phyloP scores from a whole-genome alignment of 2,888 invertebrate species.

The Herminia tarsipennalis region DNA sequence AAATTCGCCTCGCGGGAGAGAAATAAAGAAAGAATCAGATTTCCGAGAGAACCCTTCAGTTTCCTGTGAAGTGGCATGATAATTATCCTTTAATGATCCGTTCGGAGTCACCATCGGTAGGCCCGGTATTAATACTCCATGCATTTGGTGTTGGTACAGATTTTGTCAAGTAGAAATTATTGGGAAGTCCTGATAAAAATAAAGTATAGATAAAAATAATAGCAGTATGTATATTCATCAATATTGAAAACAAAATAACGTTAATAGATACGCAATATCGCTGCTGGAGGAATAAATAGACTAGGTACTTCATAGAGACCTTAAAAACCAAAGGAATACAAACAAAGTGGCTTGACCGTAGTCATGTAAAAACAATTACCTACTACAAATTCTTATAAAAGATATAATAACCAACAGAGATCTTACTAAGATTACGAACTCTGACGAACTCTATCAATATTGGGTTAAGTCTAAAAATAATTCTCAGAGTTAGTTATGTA shows the following conservation, averaged over 20 bases:
- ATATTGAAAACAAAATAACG: neutral
- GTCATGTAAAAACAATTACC: no score
- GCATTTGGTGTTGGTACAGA: slow-evolving; percentile 69
- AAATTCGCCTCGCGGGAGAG: slow-evolving; percentile 50
- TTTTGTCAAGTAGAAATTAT: slow-evolving; percentile 21
- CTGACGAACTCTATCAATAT: no score
- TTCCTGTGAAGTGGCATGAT: slow-evolving; percentile 77
- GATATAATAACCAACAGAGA: no score
- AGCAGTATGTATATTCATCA: neutral
- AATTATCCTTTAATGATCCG: slow-evolving; percentile 82
- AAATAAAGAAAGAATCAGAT: slow-evolving; percentile 76
- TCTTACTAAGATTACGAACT: no score
- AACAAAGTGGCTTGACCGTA: no score
- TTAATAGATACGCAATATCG: no score
- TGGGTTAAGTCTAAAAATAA: no score
- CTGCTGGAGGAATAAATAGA: no score
- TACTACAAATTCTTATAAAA: no score
- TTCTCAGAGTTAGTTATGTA: no score
- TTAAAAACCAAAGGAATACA: no score
- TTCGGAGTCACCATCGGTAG: slow-evolving; percentile 73
- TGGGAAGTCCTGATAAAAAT: neutral
- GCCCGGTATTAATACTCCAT: slow-evolving; percentile 73
- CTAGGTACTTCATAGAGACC: no score
- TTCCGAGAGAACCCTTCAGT: slow-evolving; percentile 75
- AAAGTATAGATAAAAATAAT: neutral